These are phyloP conservation scores for Potamarius usumacintae DNA, from an alignment of 2,113 vertebrate species.

Conservation along the genomic window DNA sequence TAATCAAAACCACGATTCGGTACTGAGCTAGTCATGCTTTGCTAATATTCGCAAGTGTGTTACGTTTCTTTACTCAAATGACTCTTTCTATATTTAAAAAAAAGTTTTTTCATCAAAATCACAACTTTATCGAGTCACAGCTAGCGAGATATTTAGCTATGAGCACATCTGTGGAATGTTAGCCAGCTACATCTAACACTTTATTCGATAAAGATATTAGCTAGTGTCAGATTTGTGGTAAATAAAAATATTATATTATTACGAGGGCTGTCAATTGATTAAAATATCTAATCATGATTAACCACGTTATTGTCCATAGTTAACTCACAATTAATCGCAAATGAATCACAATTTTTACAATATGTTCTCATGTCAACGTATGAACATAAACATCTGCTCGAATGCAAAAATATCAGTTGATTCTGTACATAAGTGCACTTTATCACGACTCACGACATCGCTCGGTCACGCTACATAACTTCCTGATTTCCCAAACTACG, in stretches of 20 bases:
- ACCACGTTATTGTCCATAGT: too few relatives aligned
- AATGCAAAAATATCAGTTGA: too few relatives aligned
- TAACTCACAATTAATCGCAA: too few relatives aligned
- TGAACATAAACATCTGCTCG: too few relatives aligned
- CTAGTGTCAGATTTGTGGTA: neutral
- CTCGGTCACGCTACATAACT: too few relatives aligned
- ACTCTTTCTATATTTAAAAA: neutral
- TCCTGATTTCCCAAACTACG: too few relatives aligned
- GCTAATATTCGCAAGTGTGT: neutral
- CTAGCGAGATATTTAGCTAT: neutral
- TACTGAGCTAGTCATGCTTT: neutral
- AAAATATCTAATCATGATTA: too few relatives aligned
- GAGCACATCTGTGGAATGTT: neutral
- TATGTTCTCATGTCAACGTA: too few relatives aligned
- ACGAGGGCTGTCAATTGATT: too few relatives aligned
- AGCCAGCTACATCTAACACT: neutral
- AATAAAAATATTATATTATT: neutral
- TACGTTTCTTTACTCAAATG: neutral
- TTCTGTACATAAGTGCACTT: too few relatives aligned
- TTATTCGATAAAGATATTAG: neutral
- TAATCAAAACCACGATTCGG: neutral
- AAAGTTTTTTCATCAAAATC: neutral
- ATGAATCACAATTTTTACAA: too few relatives aligned
- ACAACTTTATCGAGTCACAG: neutral
- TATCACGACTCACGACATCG: too few relatives aligned